These are phyloP conservation scores for Progne subis DNA, from an alignment of 2,113 vertebrate genomes.

Conservation along the genomic window DNA sequence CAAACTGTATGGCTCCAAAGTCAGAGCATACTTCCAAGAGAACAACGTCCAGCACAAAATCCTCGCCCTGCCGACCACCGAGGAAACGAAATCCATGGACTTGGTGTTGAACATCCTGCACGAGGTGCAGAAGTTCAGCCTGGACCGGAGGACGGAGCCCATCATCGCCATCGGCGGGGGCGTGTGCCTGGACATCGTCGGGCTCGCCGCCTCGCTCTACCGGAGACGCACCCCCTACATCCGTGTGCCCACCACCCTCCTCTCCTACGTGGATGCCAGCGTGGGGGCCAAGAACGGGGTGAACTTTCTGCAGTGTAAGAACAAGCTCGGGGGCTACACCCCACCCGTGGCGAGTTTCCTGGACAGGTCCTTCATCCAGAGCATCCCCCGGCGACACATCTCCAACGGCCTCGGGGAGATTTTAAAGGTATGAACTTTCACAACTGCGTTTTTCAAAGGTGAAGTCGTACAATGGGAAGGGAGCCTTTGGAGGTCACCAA, in stretches of 20 bases:
- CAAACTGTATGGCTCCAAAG: slow-evolving; percentile 73
- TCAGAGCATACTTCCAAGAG: slow-evolving; percentile 74
- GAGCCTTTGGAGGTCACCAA: background rate
- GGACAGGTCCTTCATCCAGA: slow-evolving; percentile 82
- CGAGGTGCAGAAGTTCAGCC: slow-evolving; percentile 80
- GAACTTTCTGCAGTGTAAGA: slow-evolving; percentile 85
- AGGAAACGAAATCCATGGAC: slow-evolving; percentile 85
- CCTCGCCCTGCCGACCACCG: slow-evolving; percentile 77
- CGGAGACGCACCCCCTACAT: slow-evolving; percentile 83
- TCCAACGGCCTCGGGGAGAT: slow-evolving; percentile 85
- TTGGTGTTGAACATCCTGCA: slow-evolving; percentile 78
- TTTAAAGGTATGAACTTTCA: slow-evolving; percentile 73
- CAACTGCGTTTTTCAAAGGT: background rate
- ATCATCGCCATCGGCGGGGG: slow-evolving; percentile 84
- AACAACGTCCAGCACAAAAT: slow-evolving; percentile 77
- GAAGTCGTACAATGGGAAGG: background rate
- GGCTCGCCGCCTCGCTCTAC: slow-evolving; percentile 80
- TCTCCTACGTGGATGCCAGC: slow-evolving; percentile 82
- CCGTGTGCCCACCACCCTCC: slow-evolving; percentile 82
- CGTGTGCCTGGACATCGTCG: slow-evolving; percentile 82
- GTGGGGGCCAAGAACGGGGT: slow-evolving; percentile 83
- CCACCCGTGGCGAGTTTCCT: slow-evolving; percentile 78
- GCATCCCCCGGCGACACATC: slow-evolving; percentile 78
- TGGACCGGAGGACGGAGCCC: slow-evolving; percentile 79
- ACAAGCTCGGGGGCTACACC: slow-evolving; percentile 82